Base-by-base conservation (phyloP, 2,113 vertebrate species). In the Oncorhynchus kisutch region DNA sequence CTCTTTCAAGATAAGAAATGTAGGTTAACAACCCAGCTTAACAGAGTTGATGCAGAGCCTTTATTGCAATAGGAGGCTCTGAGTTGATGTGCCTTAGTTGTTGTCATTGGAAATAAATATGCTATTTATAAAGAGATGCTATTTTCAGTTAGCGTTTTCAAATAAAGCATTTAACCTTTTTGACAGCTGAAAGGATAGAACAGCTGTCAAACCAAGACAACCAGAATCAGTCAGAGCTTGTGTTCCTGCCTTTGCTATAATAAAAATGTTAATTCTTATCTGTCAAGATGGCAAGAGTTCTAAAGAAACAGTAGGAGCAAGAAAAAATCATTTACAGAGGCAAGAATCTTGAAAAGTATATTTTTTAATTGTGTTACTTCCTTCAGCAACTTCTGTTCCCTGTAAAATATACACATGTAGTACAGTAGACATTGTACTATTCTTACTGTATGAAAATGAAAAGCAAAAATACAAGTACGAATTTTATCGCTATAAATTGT, bases 401-500 rank as follows among this genome's bases (percentile, higher is more conserved):
- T 72, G 82, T 75, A 76, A 73, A 81, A 79, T 51, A 79, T 78
- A 71, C 73, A 75, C 8, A 54, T 54, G 49, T 81, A 81, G 49
- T 81, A 81, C 74, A 81, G 72, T 34, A 70, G 67, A 82, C 74
- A 65, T 71, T 68, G 74, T 29, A 71, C 65, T 57, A 67, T 77
- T 48, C 59, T 81, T 7, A 34, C 20, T 73, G 29, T 74, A 71
- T 70, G 59, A 54, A 54, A 54, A 54, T 11, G 9, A 45, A 45
- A 39, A 39, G 39, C 39, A 39, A 39, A 45, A 45, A 86, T 75
- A 75, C 70, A 45, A 45, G 39, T 45, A 45, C 9, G 39, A 57
- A 75, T 70, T 81, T 72, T 81, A 82, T 77, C 86, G 82, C 79
- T 78, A 62, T 76, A 72, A 54, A 78, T 69, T 79, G 69, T 76